These are phyloP conservation scores for Hydraecia micacea DNA, from an alignment of 2,888 invertebrate genomes.

Conservation along the genomic window DNA sequence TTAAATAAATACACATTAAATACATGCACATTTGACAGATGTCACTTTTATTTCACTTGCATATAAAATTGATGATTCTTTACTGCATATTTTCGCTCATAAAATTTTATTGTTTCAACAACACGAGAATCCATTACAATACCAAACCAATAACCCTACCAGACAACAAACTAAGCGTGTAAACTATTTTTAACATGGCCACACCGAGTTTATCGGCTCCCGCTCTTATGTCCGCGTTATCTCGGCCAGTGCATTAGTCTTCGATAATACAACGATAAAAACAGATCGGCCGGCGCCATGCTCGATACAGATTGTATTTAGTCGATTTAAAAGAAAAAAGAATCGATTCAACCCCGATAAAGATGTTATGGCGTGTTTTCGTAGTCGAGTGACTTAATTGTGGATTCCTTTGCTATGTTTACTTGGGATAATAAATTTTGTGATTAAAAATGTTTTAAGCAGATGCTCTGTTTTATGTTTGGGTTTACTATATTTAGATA, in stretches of 20 bases:
- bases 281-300: constrained; percentile 89
- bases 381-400: constrained; percentile 87
- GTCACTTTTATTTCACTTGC: constrained; percentile 3
- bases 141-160: constrained; percentile 66
- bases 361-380: constrained; percentile 87
- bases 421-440: constrained; percentile 75
- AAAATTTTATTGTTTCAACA: constrained; percentile 20
- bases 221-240: constrained; percentile 88
- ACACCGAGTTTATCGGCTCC: constrained; percentile 89
- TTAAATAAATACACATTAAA: not conserved
- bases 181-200: constrained; percentile 90
- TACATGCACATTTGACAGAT: not conserved
- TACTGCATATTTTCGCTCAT: constrained; percentile 3
- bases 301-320: constrained; percentile 86
- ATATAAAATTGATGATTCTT: not conserved
- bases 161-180: constrained; percentile 87
- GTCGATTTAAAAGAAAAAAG: constrained; percentile 86
- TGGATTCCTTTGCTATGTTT: constrained; percentile 84
- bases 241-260: constrained; percentile 89
- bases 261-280: constrained; percentile 89
- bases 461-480: constrained; percentile 69
- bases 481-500: constrained; percentile 62
- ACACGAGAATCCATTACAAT: constrained; percentile 50
- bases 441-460: constrained; percentile 71
- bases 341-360: constrained; percentile 86